Evolutionary conservation across 2,888 invertebrate species (phyloP).

Genomic region (Nomada fabriciana): DNA sequence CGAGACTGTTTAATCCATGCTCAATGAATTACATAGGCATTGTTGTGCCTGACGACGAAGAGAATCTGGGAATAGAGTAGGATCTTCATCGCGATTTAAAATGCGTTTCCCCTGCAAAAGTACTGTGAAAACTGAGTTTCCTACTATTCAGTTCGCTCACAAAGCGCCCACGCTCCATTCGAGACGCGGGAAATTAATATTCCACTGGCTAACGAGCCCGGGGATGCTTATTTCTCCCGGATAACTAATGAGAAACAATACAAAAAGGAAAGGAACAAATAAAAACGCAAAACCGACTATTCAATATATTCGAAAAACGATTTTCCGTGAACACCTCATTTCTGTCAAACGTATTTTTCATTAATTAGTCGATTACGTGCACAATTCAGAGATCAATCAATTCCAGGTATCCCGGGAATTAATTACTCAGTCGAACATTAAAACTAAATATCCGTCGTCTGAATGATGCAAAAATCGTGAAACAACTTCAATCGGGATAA

Average conservation of each 20-base stretch:
- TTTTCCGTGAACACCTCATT: too few species aligned
- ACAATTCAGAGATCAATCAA: too few species aligned
- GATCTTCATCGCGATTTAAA: not conserved
- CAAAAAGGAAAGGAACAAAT: too few species aligned
- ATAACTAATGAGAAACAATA: too few species aligned
- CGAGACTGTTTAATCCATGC: not conserved
- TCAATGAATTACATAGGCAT: not conserved
- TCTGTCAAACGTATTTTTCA: too few species aligned
- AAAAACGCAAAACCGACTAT: not conserved
- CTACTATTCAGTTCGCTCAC: slow-evolving; percentile 12
- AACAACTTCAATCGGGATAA: too few species aligned
- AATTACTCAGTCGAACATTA: too few species aligned
- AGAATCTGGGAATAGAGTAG: not conserved
- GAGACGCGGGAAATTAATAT: slow-evolving; percentile 35
- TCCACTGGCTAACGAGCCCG: not conserved
- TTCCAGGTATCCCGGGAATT: too few species aligned
- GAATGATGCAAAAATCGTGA: too few species aligned
- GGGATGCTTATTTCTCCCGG: not conserved
- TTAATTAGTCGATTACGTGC: too few species aligned
- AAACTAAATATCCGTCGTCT: too few species aligned
- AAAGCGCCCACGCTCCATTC: not conserved
- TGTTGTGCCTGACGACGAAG: not conserved
- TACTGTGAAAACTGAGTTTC: not conserved
- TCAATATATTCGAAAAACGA: too few species aligned
- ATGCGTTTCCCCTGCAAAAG: not conserved